These are phyloP conservation scores for Adrianichthys oophorus DNA, from an alignment of 2,797 vertebrate genomes.

Conservation along the genomic window DNA sequence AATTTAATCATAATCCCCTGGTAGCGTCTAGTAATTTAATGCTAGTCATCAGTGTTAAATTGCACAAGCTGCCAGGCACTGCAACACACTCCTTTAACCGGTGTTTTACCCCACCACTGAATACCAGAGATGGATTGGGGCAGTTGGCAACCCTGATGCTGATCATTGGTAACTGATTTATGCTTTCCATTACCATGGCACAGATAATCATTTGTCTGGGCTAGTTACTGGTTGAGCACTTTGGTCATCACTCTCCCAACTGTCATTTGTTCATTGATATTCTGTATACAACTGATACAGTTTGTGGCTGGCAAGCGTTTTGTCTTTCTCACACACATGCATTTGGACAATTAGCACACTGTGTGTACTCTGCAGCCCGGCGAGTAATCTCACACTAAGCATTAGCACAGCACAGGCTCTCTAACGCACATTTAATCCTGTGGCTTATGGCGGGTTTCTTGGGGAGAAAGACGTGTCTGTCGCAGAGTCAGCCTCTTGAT, in stretches of 20 bases:
- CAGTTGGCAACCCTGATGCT: constrained; percentile 28
- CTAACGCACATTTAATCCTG: constrained; percentile 62
- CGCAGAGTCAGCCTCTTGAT: constrained; percentile 61
- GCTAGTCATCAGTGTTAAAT: constrained; percentile 55
- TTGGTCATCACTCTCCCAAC: constrained; percentile 23
- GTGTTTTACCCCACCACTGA: constrained; percentile 43
- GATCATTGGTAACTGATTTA: constrained; percentile 54
- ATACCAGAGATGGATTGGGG: constrained; percentile 50
- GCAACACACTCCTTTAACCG: constrained; percentile 35
- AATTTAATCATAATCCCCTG: constrained; percentile 51
- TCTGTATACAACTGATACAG: constrained; percentile 10
- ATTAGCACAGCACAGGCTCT: constrained; percentile 52
- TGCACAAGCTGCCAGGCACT: constrained; percentile 37
- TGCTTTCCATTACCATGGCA: constrained; percentile 37
- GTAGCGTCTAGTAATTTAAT: constrained; percentile 50
- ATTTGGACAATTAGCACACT: constrained; percentile 29
- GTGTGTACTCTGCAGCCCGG: constrained; percentile 29
- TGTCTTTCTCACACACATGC: constrained; percentile 16
- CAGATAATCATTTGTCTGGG: constrained; percentile 43
- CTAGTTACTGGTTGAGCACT: constrained; percentile 31
- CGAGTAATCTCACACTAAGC: constrained; percentile 29
- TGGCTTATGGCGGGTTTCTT: constrained; percentile 58
- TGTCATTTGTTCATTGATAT: constrained; percentile 32
- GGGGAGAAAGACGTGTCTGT: constrained; percentile 55
- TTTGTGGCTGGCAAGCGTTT: constrained; percentile 13